phyloP scores from a whole-genome alignment of 1,140 invertebrate genomes.

The Meteorus sp. region DNA sequence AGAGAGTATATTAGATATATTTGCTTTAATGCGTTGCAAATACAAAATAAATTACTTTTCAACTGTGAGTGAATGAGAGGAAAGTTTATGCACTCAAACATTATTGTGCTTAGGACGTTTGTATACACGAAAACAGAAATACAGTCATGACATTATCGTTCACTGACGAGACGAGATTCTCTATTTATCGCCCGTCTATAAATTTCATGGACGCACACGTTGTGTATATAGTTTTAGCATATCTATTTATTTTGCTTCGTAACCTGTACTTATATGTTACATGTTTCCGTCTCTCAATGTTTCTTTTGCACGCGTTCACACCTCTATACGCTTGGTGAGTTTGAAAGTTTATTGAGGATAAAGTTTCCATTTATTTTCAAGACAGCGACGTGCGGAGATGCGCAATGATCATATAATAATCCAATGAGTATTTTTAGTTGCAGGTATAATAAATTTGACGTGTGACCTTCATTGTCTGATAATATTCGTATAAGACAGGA shows the following conservation, averaged over 20 bases:
- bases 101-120: too few species aligned
- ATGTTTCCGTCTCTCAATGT: too few species aligned
- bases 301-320: too few species aligned
- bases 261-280: too few species aligned
- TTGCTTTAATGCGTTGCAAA: too few species aligned
- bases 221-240: conserved; percentile 10
- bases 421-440: neutral
- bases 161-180: conserved; percentile 13
- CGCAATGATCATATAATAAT: conserved; percentile 8
- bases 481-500: too few species aligned
- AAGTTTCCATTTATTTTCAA: conserved; percentile 14
- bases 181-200: conserved; percentile 24
- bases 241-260: conserved; percentile 19
- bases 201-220: conserved; percentile 19
- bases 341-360: conserved; percentile 17
- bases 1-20: too few species aligned
- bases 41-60: neutral
- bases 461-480: neutral
- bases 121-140: neutral
- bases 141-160: conserved; percentile 1
- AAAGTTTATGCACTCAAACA: too few species aligned
- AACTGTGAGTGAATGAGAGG: too few species aligned
- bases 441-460: neutral
- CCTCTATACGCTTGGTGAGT: too few species aligned
- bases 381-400: too few species aligned